These are phyloP conservation scores for Fulica atra DNA, from an alignment of 2,113 vertebrate species.

Conservation along the genomic window DNA sequence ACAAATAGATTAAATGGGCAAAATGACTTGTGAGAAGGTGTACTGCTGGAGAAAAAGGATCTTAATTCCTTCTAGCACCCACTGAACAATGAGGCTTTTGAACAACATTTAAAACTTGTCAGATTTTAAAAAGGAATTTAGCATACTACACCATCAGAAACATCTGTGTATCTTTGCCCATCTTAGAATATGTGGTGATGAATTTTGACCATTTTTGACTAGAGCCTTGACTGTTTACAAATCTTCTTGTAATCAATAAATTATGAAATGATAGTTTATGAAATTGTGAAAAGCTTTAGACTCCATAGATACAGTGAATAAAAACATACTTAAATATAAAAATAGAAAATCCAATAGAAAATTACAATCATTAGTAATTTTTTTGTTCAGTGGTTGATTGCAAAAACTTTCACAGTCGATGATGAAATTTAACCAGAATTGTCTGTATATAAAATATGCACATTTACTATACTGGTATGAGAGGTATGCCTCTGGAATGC, in stretches of 20 bases:
- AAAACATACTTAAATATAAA: background rate
- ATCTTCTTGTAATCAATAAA: background rate
- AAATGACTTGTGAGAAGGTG: background rate
- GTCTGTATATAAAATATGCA: background rate
- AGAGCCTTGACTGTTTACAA: background rate
- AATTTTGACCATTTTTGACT: background rate
- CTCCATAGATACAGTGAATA: background rate
- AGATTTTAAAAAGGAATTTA: background rate
- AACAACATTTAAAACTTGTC: background rate
- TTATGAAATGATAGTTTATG: background rate
- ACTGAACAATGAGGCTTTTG: background rate
- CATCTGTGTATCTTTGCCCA: background rate
- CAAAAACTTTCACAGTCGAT: background rate
- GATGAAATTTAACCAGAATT: background rate
- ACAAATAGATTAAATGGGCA: background rate
- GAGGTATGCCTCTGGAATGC: background rate
- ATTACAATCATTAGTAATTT: background rate
- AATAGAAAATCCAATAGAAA: background rate
- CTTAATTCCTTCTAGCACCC: background rate
- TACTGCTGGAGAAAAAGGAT: background rate
- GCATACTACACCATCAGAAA: background rate
- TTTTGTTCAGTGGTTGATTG: background rate
- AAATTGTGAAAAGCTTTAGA: background rate
- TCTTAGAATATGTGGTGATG: background rate
- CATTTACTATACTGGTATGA: accelerated